Evolutionary conservation across 2,797 vertebrate species (phyloP).

Genomic region (Thunnus albacares): DNA sequence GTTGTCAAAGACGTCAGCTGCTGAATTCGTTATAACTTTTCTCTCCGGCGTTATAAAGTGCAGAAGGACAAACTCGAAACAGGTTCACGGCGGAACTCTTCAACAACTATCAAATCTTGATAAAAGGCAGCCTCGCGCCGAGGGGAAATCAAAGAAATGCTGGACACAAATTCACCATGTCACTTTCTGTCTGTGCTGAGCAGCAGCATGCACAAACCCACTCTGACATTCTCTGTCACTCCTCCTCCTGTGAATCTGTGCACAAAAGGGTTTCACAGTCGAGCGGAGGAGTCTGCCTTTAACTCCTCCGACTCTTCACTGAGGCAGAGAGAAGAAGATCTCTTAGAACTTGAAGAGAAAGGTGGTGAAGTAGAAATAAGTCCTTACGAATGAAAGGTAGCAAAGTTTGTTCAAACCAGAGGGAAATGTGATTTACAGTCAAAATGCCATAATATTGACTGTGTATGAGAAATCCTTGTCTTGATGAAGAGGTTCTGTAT

Average conservation of each 20-base stretch:
- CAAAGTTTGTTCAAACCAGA: not conserved
- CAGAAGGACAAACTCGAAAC: constrained; percentile 27
- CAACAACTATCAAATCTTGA: constrained; percentile 16
- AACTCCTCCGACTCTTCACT: constrained; percentile 67
- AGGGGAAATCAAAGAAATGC: constrained; percentile 26
- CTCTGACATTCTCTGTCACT: constrained; percentile 72
- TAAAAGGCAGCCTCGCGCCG: constrained; percentile 3
- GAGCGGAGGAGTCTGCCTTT: constrained; percentile 63
- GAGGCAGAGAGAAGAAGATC: not conserved
- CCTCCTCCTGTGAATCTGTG: constrained; percentile 65
- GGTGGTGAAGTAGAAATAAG: not conserved
- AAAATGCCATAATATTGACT: not conserved
- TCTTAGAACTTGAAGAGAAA: not conserved
- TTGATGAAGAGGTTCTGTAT: not conserved
- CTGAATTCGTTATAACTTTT: constrained; percentile 38
- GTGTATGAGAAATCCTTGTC: not conserved
- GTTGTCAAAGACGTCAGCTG: constrained; percentile 50
- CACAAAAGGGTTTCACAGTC: constrained; percentile 73
- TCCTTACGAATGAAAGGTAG: not conserved
- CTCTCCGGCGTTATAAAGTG: constrained; percentile 17
- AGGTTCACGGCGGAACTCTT: constrained; percentile 27
- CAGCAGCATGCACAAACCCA: constrained; percentile 59
- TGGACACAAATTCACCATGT: constrained; percentile 31
- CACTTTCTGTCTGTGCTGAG: constrained; percentile 39
- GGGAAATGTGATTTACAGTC: not conserved